phyloP scores from a whole-genome alignment of 2,888 invertebrate species.

The Epistrophe grossulariae region DNA sequence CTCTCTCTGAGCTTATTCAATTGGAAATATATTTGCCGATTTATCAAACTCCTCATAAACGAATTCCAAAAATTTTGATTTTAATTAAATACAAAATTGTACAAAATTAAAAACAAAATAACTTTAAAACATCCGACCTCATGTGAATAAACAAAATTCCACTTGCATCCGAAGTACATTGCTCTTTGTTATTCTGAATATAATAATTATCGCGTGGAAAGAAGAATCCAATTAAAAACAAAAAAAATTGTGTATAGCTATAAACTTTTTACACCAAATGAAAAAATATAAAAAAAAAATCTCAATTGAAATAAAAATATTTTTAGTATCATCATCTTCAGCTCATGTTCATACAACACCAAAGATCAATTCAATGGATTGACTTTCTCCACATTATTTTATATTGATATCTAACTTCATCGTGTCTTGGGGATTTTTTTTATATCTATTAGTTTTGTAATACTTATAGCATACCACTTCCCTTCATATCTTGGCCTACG shows the following conservation, averaged over 20 bases:
- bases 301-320: constrained; percentile 16
- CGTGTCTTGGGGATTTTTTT: neutral
- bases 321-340: neutral
- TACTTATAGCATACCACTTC: neutral
- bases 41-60: neutral
- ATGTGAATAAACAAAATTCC: neutral
- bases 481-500: constrained; percentile 3
- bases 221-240: constrained; percentile 17
- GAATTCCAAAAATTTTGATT: neutral
- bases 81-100: too few relatives aligned
- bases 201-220: neutral
- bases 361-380: constrained; percentile 5
- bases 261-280: constrained; percentile 13
- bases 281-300: constrained; percentile 3
- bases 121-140: neutral
- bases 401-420: neutral
- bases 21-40: neutral
- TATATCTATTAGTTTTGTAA: constrained; percentile 2
- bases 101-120: neutral
- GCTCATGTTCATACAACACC: neutral
- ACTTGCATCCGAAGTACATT: neutral
- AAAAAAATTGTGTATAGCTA: neutral
- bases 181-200: constrained; percentile 8
- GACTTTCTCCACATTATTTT: constrained; percentile 12
- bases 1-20: too few relatives aligned